These are phyloP conservation scores for Siniperca chuatsi DNA, from an alignment of 2,113 vertebrate species.

Conservation along the genomic window DNA sequence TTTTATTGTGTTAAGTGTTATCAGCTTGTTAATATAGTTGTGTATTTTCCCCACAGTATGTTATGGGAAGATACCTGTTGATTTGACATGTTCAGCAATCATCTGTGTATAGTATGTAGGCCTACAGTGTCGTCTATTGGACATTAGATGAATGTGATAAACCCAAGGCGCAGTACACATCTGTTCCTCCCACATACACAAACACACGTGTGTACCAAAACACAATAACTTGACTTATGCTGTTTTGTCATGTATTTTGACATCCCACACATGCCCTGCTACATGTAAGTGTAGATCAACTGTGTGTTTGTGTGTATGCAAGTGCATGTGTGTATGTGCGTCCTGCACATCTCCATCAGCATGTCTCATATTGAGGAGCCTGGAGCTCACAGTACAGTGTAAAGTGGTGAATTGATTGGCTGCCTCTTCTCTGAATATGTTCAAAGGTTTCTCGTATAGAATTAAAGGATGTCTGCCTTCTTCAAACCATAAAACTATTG, in stretches of 20 bases:
- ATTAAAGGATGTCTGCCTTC: too few species aligned
- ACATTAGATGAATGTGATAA: not conserved
- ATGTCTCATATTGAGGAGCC: too few species aligned
- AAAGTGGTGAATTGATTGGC: too few species aligned
- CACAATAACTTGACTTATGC: not conserved
- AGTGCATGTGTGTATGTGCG: not conserved
- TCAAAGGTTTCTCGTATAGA: too few species aligned
- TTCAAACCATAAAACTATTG: too few species aligned
- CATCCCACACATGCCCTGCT: conserved; percentile 28
- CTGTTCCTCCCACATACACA: conserved; percentile 17
- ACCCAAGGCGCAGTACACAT: not conserved
- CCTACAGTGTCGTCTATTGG: not conserved
- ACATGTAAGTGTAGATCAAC: not conserved
- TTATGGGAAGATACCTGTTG: not conserved
- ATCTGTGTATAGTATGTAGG: not conserved
- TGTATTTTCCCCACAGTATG: not conserved
- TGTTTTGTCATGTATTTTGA: not conserved
- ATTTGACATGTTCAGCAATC: not conserved
- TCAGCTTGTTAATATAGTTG: not conserved
- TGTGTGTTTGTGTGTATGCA: not conserved
- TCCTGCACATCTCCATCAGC: conserved; percentile 7
- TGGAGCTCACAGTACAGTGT: too few species aligned
- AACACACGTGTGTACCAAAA: not conserved
- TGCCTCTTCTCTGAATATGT: too few species aligned
- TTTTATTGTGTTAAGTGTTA: not conserved